Evolutionary conservation across 2,888 invertebrate genomes (phyloP).

Genomic region (Itoplectis maculator): DNA sequence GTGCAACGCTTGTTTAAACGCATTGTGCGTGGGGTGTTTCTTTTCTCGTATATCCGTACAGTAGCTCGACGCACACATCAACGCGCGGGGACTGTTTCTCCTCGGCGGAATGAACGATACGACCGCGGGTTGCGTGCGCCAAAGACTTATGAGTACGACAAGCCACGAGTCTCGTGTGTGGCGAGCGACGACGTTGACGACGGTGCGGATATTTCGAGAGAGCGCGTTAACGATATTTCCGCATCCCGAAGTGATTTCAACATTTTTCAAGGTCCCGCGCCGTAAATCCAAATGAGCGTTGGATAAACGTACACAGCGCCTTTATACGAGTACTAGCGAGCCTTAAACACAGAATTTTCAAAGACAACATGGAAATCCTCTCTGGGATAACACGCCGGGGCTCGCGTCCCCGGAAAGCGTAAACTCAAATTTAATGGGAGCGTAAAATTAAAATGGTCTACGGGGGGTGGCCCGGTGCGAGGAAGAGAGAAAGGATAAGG

Average conservation of each 20-base stretch:
- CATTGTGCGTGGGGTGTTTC: constrained; percentile 64
- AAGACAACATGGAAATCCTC: constrained; percentile 37
- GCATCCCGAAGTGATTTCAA: constrained; percentile 60
- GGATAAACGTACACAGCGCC: constrained; percentile 6
- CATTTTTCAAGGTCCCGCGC: constrained; percentile 56
- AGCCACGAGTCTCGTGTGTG: constrained; percentile 9
- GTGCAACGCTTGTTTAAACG: constrained; percentile 59
- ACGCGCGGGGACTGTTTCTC: constrained; percentile 1
- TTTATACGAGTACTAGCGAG: not conserved
- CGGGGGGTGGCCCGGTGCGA: not conserved
- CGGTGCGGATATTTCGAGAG: constrained; percentile 60
- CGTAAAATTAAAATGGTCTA: constrained; percentile 39
- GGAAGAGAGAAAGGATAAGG: too few relatives aligned
- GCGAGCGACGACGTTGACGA: constrained; percentile 23
- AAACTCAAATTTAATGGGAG: constrained; percentile 33
- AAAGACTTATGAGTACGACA: constrained; percentile 33
- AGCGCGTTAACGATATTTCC: constrained; percentile 57
- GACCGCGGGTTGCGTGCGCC: constrained; percentile 3
- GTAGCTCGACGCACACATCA: not conserved
- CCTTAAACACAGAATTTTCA: not conserved
- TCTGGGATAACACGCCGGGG: constrained; percentile 30
- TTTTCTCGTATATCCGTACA: not conserved
- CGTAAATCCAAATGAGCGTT: constrained; percentile 21
- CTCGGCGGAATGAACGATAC: constrained; percentile 58
- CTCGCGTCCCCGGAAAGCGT: constrained; percentile 27